Base-by-base conservation (phyloP, 2,888 invertebrate genomes). In the Habrosyne pyritoides region DNA sequence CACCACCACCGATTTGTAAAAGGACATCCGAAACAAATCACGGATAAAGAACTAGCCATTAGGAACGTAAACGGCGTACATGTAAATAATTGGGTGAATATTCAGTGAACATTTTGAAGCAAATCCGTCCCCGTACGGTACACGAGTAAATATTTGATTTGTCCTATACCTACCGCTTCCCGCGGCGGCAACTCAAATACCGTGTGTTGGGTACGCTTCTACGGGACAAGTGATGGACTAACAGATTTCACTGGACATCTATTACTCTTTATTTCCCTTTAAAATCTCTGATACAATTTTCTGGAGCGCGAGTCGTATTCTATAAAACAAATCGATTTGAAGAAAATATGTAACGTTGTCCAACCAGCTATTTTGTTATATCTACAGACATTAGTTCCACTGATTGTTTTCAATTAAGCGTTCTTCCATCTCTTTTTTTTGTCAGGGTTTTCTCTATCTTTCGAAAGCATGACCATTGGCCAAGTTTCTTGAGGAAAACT, bases 61-160 rank as follows among this genome's bases (percentile, higher is more conserved):
- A 12, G 53, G 49, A 54, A 62, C 59, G 55, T 57, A 57, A 57
- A 47, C 51, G 53, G 53, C 54, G 53, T 57, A 56, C 18, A 42
- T 7, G 42, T 42, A 42, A 42, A 42, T 18, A 42, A 42, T 42
- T 42, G 42, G 51, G 59, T 58, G 60, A 64, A 65, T 58, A 63
- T 55, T 59, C 61, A 59, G 63, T 55, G 63, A 59, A 46, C 47
- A 56, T 60, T 59, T 48, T 55, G 60, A 54, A 56, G 61, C 61
- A 54, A 61, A 64, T 68, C 52, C 61, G 54, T 53, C 51, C 61
- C 49, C 63, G 55, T 51, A 48, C 61, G 63, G 63, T 66, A 66
- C 57, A 56, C 61, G 61, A 54, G 76, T 75, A 73, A 80, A 81
- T 81, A 79, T 81, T 81, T 76, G 79, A 75, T 76, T 64, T 66